Conservation (phyloP, 2,113 vertebrate species). For the Poeciliopsis turrubarensis region DNA sequence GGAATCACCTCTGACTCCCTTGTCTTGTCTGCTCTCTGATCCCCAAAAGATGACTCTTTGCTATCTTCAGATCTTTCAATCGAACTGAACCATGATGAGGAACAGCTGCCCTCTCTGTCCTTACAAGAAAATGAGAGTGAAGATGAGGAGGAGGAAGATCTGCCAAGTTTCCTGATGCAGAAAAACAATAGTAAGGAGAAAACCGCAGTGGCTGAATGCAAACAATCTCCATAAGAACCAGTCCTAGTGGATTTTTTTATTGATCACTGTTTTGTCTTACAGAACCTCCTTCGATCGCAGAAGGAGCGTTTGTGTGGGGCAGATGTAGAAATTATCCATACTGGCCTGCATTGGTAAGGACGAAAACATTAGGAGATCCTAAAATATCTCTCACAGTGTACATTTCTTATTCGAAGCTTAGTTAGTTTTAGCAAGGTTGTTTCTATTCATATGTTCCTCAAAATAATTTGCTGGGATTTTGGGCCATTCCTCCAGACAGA, state of each 20-base stretch:
- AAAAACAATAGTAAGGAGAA: conserved; percentile 64
- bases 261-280: conserved; percentile 31
- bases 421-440: no score
- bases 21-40: not conserved
- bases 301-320: conserved; percentile 79
- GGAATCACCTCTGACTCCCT: conserved; percentile 8
- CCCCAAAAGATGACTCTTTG: conserved; percentile 45
- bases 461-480: not conserved
- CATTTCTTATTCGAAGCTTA: no score
- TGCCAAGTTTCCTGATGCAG: conserved; percentile 74
- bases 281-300: conserved; percentile 72
- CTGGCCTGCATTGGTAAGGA: conserved; percentile 80
- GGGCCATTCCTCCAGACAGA: not conserved
- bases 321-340: conserved; percentile 77
- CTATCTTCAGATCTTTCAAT: conserved; percentile 75
- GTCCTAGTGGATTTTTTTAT: not conserved
- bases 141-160: conserved; percentile 74
- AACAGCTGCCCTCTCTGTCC: conserved; percentile 35
- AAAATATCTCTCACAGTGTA: no score
- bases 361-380: no score
- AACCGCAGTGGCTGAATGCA: not conserved
- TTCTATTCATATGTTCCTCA: not conserved
- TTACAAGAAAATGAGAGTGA: conserved; percentile 56
- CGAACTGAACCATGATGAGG: conserved; percentile 71
- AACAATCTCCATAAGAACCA: no score